These are phyloP conservation scores for Lasioglossum vierecki DNA, from an alignment of 2,888 invertebrate species.

Conservation along the genomic window DNA sequence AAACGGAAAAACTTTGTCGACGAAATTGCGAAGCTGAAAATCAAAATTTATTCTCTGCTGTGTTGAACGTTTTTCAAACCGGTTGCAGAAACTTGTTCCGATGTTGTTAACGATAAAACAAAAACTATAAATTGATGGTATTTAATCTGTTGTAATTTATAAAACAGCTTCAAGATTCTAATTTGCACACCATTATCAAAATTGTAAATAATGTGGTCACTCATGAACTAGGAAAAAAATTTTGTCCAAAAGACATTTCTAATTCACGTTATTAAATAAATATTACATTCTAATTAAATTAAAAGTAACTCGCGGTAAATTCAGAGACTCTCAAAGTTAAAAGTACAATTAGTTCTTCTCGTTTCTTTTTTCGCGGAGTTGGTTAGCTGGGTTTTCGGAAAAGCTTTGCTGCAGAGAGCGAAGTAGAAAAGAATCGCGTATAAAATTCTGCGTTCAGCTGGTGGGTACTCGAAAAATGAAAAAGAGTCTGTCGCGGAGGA, in stretches of 20 bases:
- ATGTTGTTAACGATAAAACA: not conserved
- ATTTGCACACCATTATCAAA: no score
- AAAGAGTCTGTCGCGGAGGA: not conserved
- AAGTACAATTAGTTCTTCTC: not conserved
- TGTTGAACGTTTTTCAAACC: not conserved
- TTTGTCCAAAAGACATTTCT: not conserved
- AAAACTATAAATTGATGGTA: not conserved
- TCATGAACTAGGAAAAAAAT: no score
- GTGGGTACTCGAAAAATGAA: not conserved
- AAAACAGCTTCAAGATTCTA: not conserved
- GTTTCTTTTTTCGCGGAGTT: not conserved
- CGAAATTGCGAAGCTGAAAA: not conserved
- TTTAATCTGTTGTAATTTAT: not conserved
- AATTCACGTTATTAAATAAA: not conserved
- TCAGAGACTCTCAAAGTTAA: not conserved
- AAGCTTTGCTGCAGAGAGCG: not conserved
- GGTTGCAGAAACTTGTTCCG: not conserved
- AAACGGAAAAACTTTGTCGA: not conserved
- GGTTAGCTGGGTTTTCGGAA: not conserved
- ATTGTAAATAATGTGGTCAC: no score
- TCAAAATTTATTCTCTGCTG: not conserved
- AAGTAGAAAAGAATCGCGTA: not conserved
- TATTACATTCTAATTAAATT: not conserved
- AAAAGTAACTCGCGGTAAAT: not conserved
- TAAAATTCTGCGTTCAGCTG: not conserved